Base-by-base conservation (phyloP, 2,113 vertebrate genomes). In the Seriola aureovittata region DNA sequence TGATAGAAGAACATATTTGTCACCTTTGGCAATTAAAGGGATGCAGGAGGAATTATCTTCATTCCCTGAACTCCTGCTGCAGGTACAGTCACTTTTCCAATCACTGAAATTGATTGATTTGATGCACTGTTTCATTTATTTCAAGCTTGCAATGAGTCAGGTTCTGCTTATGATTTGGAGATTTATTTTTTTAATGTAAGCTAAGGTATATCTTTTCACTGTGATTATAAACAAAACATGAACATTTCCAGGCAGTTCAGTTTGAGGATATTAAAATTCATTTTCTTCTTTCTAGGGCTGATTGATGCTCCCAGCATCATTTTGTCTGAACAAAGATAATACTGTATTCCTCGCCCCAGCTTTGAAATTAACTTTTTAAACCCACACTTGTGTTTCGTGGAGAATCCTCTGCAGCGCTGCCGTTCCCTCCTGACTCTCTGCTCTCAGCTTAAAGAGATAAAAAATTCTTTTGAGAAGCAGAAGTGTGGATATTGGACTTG, bases 11-110 rank as follows among this genome's bases (percentile, higher is more conserved):
- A 73, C 76, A 67, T 66, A 71, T 78, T 72, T 21, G 10, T 64
- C 57, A 50, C 59, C 68, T 71, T 86, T 32, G 65, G 71, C 65
- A 79, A 87, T 85, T 81, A 67, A 68, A 72, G 62, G 48, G 57
- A 81, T 74, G 38, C 62, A 67, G 29, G 55, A 48, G 16, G 9
- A 68, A 66, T 82, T 2, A 73, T 74, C 48, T 63, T 59, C 38
- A 23, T 66, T 85, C 57, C n/a, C 54, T 71, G 13, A 17, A 0
- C 23, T 55, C 36, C 25, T 68, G 40, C 79, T 83, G 73, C 46
- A 44, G 5, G 42, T 38, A 66, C 23, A 75, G 60, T 76, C 3
- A 5, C 63, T 67, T 69, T 57, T 54, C 12, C 68, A 75, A 48
- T 69, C 25, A 48, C n/a, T 60, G 44, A 72, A 68, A 78, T 42